Evolutionary conservation across 2,888 invertebrate genomes (phyloP).

Genomic region (Idaea straminata): DNA sequence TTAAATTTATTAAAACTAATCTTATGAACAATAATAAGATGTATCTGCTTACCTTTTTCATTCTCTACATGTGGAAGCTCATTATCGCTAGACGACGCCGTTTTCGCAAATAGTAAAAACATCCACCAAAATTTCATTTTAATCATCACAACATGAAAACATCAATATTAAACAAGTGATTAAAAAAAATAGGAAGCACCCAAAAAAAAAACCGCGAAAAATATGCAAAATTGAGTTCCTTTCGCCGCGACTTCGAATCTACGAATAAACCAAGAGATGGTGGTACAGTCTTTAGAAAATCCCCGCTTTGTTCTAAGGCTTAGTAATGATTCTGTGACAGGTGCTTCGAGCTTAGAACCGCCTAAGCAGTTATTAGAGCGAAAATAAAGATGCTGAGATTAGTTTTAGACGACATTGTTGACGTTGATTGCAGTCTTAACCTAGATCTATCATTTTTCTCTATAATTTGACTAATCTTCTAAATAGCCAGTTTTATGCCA

Average conservation of each 20-base stretch:
- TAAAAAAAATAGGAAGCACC: constrained; percentile 33
- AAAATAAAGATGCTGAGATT: constrained; percentile 41
- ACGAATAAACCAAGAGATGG: constrained; percentile 63
- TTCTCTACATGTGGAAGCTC: constrained; percentile 53
- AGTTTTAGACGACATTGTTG: not conserved
- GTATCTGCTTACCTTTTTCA: constrained; percentile 58
- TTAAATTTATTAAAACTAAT: constrained; percentile 11
- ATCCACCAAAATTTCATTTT: constrained; percentile 78
- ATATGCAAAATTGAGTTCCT: constrained; percentile 48
- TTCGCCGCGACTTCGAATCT: constrained; percentile 60
- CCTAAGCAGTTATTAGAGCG: constrained; percentile 59
- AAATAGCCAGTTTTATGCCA: no score
- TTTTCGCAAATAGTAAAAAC: constrained; percentile 73
- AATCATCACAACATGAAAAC: constrained; percentile 59
- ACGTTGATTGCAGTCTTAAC: not conserved
- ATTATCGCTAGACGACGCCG: constrained; percentile 70
- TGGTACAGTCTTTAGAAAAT: constrained; percentile 72
- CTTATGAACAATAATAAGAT: constrained; percentile 43
- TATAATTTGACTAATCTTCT: not conserved
- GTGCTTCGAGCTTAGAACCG: constrained; percentile 28
- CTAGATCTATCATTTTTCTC: not conserved
- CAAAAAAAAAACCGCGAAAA: constrained; percentile 33
- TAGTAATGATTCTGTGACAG: constrained; percentile 44
- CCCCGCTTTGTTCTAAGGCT: constrained; percentile 57
- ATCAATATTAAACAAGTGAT: constrained; percentile 48